Percentiles rank a stretch among this genome's conserved stretches.
These are phyloP conservation scores for Limulus polyphemus DNA, from an alignment of 2,888 invertebrate genomes.

Conservation along the genomic window DNA sequence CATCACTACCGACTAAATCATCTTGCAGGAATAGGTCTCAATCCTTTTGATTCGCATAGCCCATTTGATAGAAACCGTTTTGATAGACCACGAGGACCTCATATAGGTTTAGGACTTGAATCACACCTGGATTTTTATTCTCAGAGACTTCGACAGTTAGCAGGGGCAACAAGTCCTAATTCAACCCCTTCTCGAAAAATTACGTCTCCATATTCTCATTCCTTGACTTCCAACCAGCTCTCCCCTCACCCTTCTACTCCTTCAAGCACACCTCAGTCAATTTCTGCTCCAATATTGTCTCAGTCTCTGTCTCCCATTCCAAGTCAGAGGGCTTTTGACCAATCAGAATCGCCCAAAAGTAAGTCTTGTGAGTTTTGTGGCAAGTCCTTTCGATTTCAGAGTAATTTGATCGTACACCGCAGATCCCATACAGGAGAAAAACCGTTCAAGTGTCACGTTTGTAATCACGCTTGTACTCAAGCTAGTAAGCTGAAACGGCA, in stretches of 20 bases:
- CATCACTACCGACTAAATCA: slow-evolving; percentile 50
- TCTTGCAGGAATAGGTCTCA: slow-evolving; percentile 6
- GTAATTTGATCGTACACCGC: slow-evolving; percentile 81
- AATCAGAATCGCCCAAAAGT: slow-evolving; percentile 28
- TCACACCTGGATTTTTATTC: slow-evolving; percentile 82
- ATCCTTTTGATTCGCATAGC: slow-evolving; percentile 29
- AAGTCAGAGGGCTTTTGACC: slow-evolving; percentile 41
- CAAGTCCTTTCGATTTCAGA: slow-evolving; percentile 85
- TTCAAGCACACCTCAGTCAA: slow-evolving; percentile 8
- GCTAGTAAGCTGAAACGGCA: slow-evolving; percentile 81
- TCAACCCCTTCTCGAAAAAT: slow-evolving; percentile 25
- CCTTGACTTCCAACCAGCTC: slow-evolving; percentile 5
- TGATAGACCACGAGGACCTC: slow-evolving; percentile 6
- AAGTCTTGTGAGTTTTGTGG: slow-evolving; percentile 79
- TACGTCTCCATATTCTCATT: slow-evolving; percentile 47
- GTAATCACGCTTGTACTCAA: slow-evolving; percentile 78
- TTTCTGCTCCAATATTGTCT: slow-evolving; percentile 48
- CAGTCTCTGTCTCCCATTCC: slow-evolving; percentile 72
- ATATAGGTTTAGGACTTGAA: slow-evolving; percentile 15
- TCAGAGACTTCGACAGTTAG: slow-evolving; percentile 96
- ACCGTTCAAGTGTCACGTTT: slow-evolving; percentile 77
- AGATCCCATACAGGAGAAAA: slow-evolving; percentile 65
- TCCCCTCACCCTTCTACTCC: slow-evolving; percentile 23
- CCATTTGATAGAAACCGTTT: slow-evolving; percentile 33
- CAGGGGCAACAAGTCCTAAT: slow-evolving; percentile 45